Evolutionary conservation across 2,888 invertebrate genomes (phyloP).

Genomic region (Trachelus iudaicus): DNA sequence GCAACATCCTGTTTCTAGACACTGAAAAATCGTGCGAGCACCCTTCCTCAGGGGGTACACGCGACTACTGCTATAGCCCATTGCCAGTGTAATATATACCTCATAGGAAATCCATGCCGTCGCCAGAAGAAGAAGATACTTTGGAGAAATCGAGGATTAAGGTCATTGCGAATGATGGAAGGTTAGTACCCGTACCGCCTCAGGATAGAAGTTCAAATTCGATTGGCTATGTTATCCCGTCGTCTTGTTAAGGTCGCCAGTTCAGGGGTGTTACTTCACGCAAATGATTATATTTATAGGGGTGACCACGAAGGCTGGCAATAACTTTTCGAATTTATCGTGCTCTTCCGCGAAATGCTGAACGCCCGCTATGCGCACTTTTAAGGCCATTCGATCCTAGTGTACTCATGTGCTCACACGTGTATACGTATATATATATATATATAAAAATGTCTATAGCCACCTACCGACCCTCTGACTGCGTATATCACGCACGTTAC

Average conservation of each 20-base stretch:
- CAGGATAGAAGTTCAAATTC: background rate
- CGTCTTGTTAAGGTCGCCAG: slow-evolving; percentile 51
- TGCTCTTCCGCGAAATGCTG: slow-evolving; percentile 49
- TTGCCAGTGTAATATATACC: background rate
- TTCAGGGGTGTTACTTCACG: slow-evolving; percentile 41
- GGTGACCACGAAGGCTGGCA: slow-evolving; percentile 30
- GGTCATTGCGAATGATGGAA: background rate
- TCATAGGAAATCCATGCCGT: background rate
- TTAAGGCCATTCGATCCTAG: background rate
- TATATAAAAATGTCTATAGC: background rate
- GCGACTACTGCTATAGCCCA: background rate
- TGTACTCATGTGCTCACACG: background rate
- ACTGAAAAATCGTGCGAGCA: background rate
- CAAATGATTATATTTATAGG: slow-evolving; percentile 29
- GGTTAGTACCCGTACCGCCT: background rate
- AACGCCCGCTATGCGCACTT: slow-evolving; percentile 14
- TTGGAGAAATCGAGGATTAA: background rate
- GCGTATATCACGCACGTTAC: slow-evolving; percentile 33
- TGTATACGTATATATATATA: background rate
- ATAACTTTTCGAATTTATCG: slow-evolving; percentile 60
- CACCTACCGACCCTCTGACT: slow-evolving; percentile 10
- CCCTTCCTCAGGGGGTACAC: background rate
- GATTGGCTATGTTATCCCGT: slow-evolving; percentile 17
- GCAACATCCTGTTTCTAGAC: background rate
- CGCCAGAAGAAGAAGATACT: background rate